Conservation (phyloP, 1,140 invertebrate species). For the Yoshiicerus persimilis region DNA sequence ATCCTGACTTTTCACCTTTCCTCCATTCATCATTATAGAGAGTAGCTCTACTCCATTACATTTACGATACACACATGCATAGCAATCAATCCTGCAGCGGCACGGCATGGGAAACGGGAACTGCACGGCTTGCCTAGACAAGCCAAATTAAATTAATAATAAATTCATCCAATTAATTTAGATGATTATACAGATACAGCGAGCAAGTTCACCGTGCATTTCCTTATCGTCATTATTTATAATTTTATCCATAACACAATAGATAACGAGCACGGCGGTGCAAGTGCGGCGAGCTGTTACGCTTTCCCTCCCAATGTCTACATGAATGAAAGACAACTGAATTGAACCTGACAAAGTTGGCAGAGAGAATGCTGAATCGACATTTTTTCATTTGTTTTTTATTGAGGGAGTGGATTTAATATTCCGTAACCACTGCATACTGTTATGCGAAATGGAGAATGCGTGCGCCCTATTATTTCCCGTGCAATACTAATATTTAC, state of each 20-base stretch:
- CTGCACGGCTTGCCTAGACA: too few relatives aligned
- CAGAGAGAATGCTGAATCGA: not conserved
- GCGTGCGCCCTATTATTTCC: too few relatives aligned
- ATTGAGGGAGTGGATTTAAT: not conserved
- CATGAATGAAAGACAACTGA: not conserved
- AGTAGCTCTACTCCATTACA: not conserved
- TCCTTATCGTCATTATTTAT: not conserved
- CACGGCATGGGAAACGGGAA: not conserved
- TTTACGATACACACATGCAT: not conserved
- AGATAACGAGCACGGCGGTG: not conserved
- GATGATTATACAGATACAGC: not conserved
- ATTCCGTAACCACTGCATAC: not conserved
- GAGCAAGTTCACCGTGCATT: not conserved
- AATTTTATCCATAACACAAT: not conserved
- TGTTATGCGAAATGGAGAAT: too few relatives aligned
- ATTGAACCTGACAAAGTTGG: not conserved
- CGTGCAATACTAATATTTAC: too few relatives aligned
- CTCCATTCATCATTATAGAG: not conserved
- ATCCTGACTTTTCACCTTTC: not conserved
- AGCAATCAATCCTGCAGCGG: not conserved
- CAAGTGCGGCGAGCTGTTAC: not conserved
- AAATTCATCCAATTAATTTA: conserved; percentile 7
- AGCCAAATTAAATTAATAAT: conserved; percentile 5
- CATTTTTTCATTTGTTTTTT: not conserved
- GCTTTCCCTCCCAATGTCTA: too few relatives aligned